Evolutionary conservation across 2,888 invertebrate genomes (phyloP), one percentile per base, ranked within the genome.

Genomic region (Cephus spinipes): DNA sequence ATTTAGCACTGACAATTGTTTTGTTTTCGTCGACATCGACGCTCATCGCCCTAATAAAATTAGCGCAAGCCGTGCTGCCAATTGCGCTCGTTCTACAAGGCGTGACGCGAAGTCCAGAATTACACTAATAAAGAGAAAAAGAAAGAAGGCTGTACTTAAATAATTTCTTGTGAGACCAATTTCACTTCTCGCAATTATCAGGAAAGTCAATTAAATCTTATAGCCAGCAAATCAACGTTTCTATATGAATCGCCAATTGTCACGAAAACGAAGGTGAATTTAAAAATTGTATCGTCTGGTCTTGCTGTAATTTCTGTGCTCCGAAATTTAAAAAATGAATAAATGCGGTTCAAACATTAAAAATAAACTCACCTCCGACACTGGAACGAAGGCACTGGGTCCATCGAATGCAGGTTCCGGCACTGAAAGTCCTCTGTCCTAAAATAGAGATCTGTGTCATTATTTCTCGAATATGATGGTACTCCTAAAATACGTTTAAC

Each of bases 361-460:
- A 40, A 40, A 40, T 23, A 32, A 76, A 92, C 93, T 93, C 88
- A 93, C 93, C 93, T 93, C 93, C 76, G 92, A 91, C 73, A 92
- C 91, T 81, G 93, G 93, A 84, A 94, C 93, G 90, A 93, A 94
- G 84, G 92, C 92, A 88, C 93, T 93, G 76, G 94, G 94, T 89
- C 94, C 93, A 85, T 92, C 92, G 85, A 92, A 92, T 82, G 92
- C 92, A 82, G 93, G 92, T 83, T 92, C 92, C 79, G 93, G 93
- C 83, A 93, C 92, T 81, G 93, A 92, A 83, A 93, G 90, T 87
- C 93, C 93, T 87, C 93, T 92, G 83, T 92, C 93, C 93, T 93
- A 91, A 68, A 92, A 90, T 34, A 33, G 33, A 73, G 74, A 33
- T 34, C 23, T 6, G 6, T 35, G 74, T 35, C n/a, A 73, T 73